Evolutionary conservation across 2,888 invertebrate species (phyloP), one percentile per base, ranked within the genome.

Genomic region (Teinopalpus imperialis): DNA sequence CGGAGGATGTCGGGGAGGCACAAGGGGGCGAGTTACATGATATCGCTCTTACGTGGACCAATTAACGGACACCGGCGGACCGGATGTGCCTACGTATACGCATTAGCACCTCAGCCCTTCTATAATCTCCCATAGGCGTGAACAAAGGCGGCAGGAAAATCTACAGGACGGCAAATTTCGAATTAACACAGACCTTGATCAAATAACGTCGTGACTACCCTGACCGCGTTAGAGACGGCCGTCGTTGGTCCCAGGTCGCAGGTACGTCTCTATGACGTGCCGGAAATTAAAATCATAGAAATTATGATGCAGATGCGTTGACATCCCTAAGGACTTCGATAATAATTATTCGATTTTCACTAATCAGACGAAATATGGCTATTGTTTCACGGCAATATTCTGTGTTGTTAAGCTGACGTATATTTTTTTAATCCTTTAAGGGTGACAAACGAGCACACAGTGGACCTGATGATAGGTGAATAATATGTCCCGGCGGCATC

Each of bases 41-140:
- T 83, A 88, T 87, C 86, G 86, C 88, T 88, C 87, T 88, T 87
- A 88, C 83, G 80, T 74, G 69, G 77, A 76, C 81, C 88, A 86
- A 88, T 88, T 87, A 88, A 87, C 83, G 80, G 81, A 80, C 82
- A 75, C 74, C 70, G 57, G 62, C 67, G 74, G 86, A 81, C 87
- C 88, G 88, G 88, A 88, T 78, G 78, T 75, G 67, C 69, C 70
- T 79, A 80, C 74, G 78, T 73, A 74, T 67, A 74, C 69, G 72
- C 86, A 87, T 87, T 87, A 87, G 76, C 87, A 87, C 87, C 86
- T 87, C 66, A 64, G 75, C 73, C 86, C 81, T 74, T 65, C 71
- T 81, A 76, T 81, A 79, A 85, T 86, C 77, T 81, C 78, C n/a
- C 79, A 77, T 74, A 80, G 72, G 69, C 65, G 58, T 67, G 63